phyloP scores from a whole-genome alignment of 2,113 vertebrate species.

The Platysternon megacephalum region DNA sequence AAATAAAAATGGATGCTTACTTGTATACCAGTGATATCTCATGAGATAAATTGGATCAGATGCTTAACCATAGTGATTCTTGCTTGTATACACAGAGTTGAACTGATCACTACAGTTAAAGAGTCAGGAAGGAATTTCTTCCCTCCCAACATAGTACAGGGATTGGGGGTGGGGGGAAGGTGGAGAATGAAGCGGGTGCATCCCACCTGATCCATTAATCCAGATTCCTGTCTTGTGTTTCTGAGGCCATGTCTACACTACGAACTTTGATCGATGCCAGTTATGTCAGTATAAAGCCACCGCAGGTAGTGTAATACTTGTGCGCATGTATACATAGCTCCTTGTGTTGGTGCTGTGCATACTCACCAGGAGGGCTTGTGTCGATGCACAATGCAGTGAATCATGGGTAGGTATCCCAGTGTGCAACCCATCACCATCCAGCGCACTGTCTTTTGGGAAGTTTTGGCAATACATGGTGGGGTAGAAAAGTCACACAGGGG shows the following conservation, averaged over 20 bases:
- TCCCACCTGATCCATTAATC: background rate
- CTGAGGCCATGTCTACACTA: background rate
- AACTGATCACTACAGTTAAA: background rate
- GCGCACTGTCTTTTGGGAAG: background rate
- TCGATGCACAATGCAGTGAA: background rate
- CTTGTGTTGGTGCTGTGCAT: background rate
- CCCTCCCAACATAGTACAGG: background rate
- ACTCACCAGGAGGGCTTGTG: background rate
- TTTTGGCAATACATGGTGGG: background rate
- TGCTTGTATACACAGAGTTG: background rate
- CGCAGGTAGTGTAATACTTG: background rate
- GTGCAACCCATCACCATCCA: background rate
- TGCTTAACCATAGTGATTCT: constrained; percentile 1
- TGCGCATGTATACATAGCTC: background rate
- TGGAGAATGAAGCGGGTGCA: background rate
- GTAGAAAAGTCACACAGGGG: background rate
- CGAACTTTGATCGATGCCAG: background rate
- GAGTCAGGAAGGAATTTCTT: background rate
- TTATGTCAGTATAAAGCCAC: background rate
- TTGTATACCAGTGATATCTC: background rate
- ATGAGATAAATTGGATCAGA: constrained; percentile 35
- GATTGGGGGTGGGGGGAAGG: background rate
- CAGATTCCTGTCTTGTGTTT: background rate
- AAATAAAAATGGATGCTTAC: constrained; percentile 13
- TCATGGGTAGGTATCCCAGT: background rate